Percentiles rank a stretch among this genome's conserved stretches.
Evolutionary conservation across 2,113 vertebrate genomes (phyloP).

Genomic region (Etheostoma spectabile): DNA sequence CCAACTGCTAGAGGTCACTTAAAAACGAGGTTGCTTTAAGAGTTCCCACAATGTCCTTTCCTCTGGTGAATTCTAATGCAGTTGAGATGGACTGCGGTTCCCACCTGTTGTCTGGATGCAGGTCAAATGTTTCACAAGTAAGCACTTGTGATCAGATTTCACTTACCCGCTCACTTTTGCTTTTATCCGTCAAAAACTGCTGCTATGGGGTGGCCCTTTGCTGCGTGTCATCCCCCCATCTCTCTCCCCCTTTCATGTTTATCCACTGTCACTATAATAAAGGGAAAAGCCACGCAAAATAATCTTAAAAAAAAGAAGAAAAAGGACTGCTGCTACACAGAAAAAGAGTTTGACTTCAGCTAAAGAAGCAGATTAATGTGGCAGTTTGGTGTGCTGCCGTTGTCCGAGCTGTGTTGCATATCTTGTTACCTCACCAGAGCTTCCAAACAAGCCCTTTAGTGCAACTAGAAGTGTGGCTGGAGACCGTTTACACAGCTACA

Average conservation of each 20-base stretch:
- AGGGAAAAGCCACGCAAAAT: too few species aligned
- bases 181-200: slow-evolving; percentile 29
- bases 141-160: slow-evolving; percentile 65
- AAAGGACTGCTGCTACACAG: slow-evolving; percentile 12
- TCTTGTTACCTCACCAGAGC: not conserved
- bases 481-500: slow-evolving; percentile 20
- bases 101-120: slow-evolving; percentile 25
- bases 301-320: too few species aligned
- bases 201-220: not conserved
- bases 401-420: slow-evolving; percentile 21
- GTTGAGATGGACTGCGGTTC: slow-evolving; percentile 14
- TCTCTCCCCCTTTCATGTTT: too few species aligned
- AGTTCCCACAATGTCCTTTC: not conserved
- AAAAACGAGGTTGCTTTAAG: not conserved
- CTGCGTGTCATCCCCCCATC: too few species aligned
- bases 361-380: slow-evolving; percentile 9
- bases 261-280: too few species aligned
- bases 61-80: slow-evolving; percentile 22
- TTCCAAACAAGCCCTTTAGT: slow-evolving; percentile 32
- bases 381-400: not conserved
- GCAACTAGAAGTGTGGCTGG: slow-evolving; percentile 15
- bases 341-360: slow-evolving; percentile 37
- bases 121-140: slow-evolving; percentile 54
- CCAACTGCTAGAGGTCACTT: not conserved
- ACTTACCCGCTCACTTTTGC: slow-evolving; percentile 41